phyloP scores from a whole-genome alignment of 2,888 invertebrate genomes.

The Boloria selene region DNA sequence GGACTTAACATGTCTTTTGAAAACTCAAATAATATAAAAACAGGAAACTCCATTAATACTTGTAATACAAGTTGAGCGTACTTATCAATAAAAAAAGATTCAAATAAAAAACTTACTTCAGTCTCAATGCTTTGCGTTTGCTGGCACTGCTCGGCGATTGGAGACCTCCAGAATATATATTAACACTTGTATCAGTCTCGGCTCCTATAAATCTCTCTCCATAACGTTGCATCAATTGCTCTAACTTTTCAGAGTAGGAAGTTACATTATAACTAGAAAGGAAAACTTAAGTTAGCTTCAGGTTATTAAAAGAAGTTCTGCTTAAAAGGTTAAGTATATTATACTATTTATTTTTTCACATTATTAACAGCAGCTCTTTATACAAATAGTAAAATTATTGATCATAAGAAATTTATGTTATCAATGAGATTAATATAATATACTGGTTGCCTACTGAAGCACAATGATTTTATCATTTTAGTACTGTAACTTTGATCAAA shows the following conservation, averaged over 20 bases:
- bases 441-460: no score
- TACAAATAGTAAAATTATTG: no score
- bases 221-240: constrained; percentile 84
- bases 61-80: background rate
- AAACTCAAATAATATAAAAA: no score
- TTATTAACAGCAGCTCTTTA: no score
- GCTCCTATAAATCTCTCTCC: constrained; percentile 87
- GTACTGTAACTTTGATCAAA: no score
- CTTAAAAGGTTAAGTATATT: no score
- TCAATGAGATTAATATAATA: no score
- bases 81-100: background rate
- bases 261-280: constrained; percentile 86
- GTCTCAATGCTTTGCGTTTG: constrained; percentile 81
- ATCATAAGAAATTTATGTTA: no score
- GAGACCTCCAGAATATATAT: constrained; percentile 80
- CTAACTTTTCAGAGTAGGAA: constrained; percentile 86
- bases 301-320: constrained; percentile 8
- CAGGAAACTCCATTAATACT: no score
- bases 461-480: no score
- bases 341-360: no score
- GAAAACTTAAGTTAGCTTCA: constrained; percentile 11
- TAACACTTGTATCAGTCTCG: constrained; percentile 87
- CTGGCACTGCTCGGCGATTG: constrained; percentile 84
- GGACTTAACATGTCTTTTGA: no score
- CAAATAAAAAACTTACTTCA: constrained; percentile 66